Evolutionary conservation across 2,797 vertebrate species (phyloP).

Genomic region (Eulemur mongoz): DNA sequence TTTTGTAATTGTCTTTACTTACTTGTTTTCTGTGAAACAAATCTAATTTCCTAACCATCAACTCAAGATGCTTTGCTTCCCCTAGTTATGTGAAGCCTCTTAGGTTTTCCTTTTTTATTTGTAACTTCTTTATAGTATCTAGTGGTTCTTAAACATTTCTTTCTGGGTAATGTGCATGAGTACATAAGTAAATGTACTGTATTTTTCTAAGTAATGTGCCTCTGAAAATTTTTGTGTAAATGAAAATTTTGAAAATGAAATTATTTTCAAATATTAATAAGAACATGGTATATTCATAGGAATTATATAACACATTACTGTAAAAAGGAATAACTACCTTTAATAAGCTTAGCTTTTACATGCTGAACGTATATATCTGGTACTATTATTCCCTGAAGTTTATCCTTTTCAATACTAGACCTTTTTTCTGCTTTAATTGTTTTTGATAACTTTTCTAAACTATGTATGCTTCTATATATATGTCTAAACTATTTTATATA

Average conservation of each 20-base stretch:
- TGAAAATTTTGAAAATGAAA: constrained; percentile 32
- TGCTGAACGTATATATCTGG: background rate
- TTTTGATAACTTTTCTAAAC: background rate
- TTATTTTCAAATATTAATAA: background rate
- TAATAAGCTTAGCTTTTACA: constrained; percentile 18
- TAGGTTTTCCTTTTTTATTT: constrained; percentile 3
- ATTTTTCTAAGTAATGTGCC: background rate
- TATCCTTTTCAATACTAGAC: background rate
- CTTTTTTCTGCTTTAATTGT: background rate
- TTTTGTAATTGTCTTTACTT: background rate
- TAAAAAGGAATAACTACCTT: constrained; percentile 15
- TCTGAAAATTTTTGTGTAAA: background rate
- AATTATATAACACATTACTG: background rate
- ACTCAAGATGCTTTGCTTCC: background rate
- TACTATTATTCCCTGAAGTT: background rate
- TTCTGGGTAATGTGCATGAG: background rate
- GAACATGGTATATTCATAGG: background rate
- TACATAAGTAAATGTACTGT: background rate
- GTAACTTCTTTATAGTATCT: background rate
- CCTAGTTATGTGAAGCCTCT: background rate
- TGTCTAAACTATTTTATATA: background rate
- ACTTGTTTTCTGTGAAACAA: background rate
- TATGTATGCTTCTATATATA: background rate
- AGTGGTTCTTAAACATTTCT: background rate
- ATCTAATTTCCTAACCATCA: background rate